Base-by-base conservation (phyloP, 2,797 vertebrate genomes). In the Poeciliopsis turneri region DNA sequence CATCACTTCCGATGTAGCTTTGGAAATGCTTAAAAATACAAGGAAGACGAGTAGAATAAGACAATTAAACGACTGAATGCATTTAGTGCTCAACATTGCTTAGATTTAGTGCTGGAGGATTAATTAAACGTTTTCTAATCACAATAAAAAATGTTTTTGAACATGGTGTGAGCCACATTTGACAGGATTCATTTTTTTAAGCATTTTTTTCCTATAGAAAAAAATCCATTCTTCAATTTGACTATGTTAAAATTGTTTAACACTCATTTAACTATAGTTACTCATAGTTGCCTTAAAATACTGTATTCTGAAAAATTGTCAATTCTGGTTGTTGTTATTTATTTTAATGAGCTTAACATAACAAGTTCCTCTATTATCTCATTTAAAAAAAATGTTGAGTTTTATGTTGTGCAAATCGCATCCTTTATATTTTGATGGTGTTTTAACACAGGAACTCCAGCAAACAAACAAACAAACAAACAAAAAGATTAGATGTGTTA, bases 261-360 rank as follows among this genome's bases (percentile, higher is more conserved):
- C 20, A 10, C 18, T 51, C 18, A 20, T 49, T 49, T 49, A 18
- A 49, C 47, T 5, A 2, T 49, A 18, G 47, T 49, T 51, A 51
- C 30, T 30, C 16, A 30, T 36, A 16, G 18, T 11, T 13, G 18
- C 16, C 13, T 36, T 64, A 64, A 66, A 20, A 66, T 33, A 20
- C 36, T 12, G 36, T 20, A 23, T 12, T 66, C 36, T 66, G 36
- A 10, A 23, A 41, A 11, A 39, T 23, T 66, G 30, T 36, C 28
- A 59, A 33, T 45, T 49, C 64, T 12, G 47, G 49, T 79, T 49
- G 30, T 45, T 78, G 45, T 43, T 45, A 46, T 81, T 83, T 79
- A 79, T 78, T 82, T 59, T 69, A 78, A 82, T 41, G 20, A 61
- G 59, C 77, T 76, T 78, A 78, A 75, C 72, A 59, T 59, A 28